A percentile compares a stretch with the other conserved stretches of the same genome.
Evolutionary conservation across 2,797 vertebrate genomes (phyloP).

Genomic region (Enteromius radiatus): DNA sequence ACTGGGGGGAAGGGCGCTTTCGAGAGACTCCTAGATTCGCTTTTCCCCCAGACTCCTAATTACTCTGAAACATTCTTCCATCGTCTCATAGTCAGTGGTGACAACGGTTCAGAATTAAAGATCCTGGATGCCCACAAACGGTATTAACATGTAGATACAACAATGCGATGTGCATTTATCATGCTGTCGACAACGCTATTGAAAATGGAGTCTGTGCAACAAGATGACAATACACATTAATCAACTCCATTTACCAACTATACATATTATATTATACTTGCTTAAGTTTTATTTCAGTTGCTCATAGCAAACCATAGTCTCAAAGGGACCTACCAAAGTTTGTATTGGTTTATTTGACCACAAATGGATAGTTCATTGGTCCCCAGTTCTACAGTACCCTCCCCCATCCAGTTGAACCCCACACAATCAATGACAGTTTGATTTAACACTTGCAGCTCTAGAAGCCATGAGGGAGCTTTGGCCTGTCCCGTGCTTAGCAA

Average conservation of each 20-base stretch:
- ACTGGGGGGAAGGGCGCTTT: constrained; percentile 65
- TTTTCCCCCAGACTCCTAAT: constrained; percentile 64
- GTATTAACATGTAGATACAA: constrained; percentile 56
- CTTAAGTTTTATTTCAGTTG: constrained; percentile 62
- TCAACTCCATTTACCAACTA: constrained; percentile 69
- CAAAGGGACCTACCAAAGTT: constrained; percentile 48
- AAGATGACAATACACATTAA: constrained; percentile 68
- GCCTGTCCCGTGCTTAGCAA: constrained; percentile 29
- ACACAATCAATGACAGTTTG: constrained; percentile 74
- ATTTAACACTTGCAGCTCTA: constrained; percentile 66
- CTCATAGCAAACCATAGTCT: constrained; percentile 55
- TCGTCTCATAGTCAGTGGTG: constrained; percentile 44
- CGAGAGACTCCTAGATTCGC: constrained; percentile 56
- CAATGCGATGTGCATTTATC: constrained; percentile 53
- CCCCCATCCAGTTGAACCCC: constrained; percentile 66
- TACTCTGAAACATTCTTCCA: constrained; percentile 64
- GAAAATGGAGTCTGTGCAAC: constrained; percentile 68
- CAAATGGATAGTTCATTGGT: constrained; percentile 61
- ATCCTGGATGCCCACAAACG: constrained; percentile 13
- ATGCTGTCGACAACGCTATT: constrained; percentile 58
- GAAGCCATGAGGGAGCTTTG: constrained; percentile 54
- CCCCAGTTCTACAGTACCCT: constrained; percentile 40
- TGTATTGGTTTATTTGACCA: constrained; percentile 69
- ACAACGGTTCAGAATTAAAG: constrained; percentile 47
- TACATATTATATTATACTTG: not conserved